Evolutionary conservation across 2,113 vertebrate genomes (phyloP), one percentile per base, ranked within the genome.

Genomic region (Poicephalus gulielmi): DNA sequence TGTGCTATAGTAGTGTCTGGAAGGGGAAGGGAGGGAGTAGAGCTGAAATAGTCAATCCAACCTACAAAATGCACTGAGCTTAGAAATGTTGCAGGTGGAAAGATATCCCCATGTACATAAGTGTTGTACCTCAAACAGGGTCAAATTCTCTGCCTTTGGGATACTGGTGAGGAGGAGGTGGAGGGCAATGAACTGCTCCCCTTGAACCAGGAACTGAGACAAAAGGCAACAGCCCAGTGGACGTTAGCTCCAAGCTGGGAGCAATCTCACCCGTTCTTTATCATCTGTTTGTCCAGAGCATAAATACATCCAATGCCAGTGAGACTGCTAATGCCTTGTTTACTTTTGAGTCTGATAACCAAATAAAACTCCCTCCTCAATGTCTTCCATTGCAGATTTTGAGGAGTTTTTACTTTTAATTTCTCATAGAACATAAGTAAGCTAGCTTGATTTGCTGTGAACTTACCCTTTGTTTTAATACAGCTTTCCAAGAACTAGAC

Each of bases 231-330:
- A 76, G 64, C 67, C 74, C 62, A 47, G 83, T 52, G 67, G 85
- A 20, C 17, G 2, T 68, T 33, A 67, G 68, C 83, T 93, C 43
- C 60, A 64, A 70, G 71, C 83, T 82, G 50, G 35, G 50, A 95
- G 31, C 39, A 37, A 1, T 82, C 83, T 94, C 62, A 60, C 66
- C 41, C 28, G 0, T 41, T 79, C 57, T 44, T 86, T 94, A 92
- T 97, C 86, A 64, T 92, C 50, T 94, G 35, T 94, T 95, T 94
- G 75, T 83, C 50, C 77, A 46, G 23, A 92, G 76, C 3, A 2
- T 93, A 92, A 95, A 93, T 92, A 88, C 2, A 4, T 92, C 80
- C 33, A 76, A 11, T 53, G 89, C 23, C 77, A 91, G 31, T 76
- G 69, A 86, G 57, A 49, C 46, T 92, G 57, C 24, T 88, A 94